phyloP scores from a whole-genome alignment of 2,888 invertebrate genomes.

The Napeogenes inachia region DNA sequence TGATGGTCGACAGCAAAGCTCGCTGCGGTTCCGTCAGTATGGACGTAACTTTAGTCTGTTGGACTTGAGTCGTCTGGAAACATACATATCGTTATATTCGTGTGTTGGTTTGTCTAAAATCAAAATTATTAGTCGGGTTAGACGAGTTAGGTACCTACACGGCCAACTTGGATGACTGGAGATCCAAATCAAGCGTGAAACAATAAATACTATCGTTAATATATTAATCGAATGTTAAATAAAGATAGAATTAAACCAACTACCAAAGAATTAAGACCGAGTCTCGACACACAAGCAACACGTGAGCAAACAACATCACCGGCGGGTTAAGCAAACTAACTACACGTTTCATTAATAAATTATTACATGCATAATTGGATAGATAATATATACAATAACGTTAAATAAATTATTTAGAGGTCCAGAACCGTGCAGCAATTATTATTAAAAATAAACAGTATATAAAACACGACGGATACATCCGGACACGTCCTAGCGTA shows the following conservation, averaged over 20 bases:
- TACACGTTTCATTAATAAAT: too few relatives aligned
- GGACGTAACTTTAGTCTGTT: slow-evolving; percentile 90
- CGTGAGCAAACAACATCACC: slow-evolving; percentile 5
- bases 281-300: slow-evolving; percentile 2
- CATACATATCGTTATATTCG: slow-evolving; percentile 5
- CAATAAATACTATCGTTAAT: slow-evolving; percentile 35
- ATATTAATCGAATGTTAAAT: slow-evolving; percentile 1
- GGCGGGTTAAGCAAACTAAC: slow-evolving; percentile 7
- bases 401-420: too few relatives aligned
- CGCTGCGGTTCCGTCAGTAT: slow-evolving; percentile 94
- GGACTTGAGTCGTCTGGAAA: slow-evolving; percentile 77
- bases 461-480: neutral
- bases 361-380: too few relatives aligned
- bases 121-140: neutral
- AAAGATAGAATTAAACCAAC: slow-evolving; percentile 13
- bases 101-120: neutral
- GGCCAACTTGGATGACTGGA: slow-evolving; percentile 58
- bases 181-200: slow-evolving; percentile 56
- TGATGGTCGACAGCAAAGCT: slow-evolving; percentile 93
- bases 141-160: slow-evolving; percentile 58
- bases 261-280: too few relatives aligned
- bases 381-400: too few relatives aligned
- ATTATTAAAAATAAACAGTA: neutral
- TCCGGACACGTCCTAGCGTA: neutral
- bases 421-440: slow-evolving; percentile 16